phyloP scores from a whole-genome alignment of 2,888 invertebrate genomes.

The Synanthedon andrenaeformis region DNA sequence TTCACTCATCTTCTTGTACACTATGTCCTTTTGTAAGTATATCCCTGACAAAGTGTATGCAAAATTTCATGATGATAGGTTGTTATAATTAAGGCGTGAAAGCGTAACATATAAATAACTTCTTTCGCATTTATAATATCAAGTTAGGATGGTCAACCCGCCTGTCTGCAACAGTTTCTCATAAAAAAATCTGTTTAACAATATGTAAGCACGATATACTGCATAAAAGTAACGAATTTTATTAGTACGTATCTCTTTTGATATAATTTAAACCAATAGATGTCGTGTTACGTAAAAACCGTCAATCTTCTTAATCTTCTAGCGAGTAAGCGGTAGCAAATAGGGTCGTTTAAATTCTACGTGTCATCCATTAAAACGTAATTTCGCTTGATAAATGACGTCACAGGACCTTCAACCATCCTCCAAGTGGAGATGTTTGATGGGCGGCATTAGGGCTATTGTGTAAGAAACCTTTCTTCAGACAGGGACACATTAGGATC shows the following conservation, averaged over 20 bases:
- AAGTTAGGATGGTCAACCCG: too few species aligned
- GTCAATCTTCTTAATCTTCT: neutral
- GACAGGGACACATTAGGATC: neutral
- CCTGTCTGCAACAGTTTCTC: too few species aligned
- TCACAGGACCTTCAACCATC: conserved; percentile 7
- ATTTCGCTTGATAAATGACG: conserved; percentile 29
- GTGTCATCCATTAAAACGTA: conserved; percentile 8
- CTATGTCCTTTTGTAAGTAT: too few species aligned
- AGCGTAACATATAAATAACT: too few species aligned
- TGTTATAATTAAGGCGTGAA: too few species aligned
- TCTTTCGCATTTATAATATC: too few species aligned
- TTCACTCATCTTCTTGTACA: too few species aligned
- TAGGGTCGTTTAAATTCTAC: neutral
- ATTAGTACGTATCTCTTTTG: neutral
- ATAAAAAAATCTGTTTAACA: too few species aligned
- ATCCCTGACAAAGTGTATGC: too few species aligned
- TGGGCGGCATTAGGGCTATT: conserved; percentile 2
- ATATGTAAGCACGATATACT: too few species aligned
- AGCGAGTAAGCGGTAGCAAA: neutral
- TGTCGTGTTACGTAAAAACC: neutral
- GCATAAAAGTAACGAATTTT: too few species aligned
- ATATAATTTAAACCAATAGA: neutral
- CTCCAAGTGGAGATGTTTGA: conserved; percentile 4
- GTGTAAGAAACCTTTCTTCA: neutral
- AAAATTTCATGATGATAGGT: too few species aligned